These are phyloP conservation scores for Pachyrhynchus sulphureomaculatus DNA, from an alignment of 1,140 invertebrate genomes.

Conservation along the genomic window DNA sequence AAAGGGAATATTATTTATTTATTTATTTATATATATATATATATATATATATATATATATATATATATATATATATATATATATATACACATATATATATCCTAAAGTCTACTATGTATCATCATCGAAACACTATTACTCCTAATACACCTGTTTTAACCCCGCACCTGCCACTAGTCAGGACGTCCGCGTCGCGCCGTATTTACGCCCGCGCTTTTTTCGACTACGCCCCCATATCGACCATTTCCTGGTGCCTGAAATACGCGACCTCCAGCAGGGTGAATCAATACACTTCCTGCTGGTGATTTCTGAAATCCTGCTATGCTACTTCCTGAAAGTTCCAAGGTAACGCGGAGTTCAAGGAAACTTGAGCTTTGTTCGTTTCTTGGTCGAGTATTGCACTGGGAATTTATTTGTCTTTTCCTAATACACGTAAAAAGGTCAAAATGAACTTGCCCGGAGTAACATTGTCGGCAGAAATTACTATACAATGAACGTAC, in stretches of 20 bases:
- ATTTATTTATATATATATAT: too few relatives aligned
- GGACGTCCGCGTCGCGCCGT: neutral
- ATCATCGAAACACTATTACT: too few relatives aligned
- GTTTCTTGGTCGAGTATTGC: neutral
- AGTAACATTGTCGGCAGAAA: neutral
- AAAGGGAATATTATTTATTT: too few relatives aligned
- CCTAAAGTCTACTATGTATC: too few relatives aligned
- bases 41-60: too few relatives aligned
- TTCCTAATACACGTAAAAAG: neutral
- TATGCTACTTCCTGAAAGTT: constrained; percentile 26
- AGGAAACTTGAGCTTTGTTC: constrained; percentile 7
- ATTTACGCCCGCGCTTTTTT: neutral
- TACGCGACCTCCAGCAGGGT: neutral
- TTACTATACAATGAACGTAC: neutral
- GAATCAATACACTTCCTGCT: neutral
- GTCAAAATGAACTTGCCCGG: neutral
- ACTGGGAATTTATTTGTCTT: neutral
- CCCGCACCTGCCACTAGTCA: neutral
- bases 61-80: too few relatives aligned
- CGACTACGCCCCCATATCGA: constrained; percentile 3
- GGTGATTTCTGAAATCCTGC: constrained; percentile 20
- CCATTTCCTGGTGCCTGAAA: neutral
- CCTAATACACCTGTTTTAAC: too few relatives aligned
- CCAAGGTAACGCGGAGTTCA: constrained; percentile 29
- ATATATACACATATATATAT: too few relatives aligned